Percentiles rank a stretch among this genome's conserved stretches.
These are phyloP conservation scores for Danio tinwini DNA, from an alignment of 2,797 vertebrate genomes.

Conservation along the genomic window DNA sequence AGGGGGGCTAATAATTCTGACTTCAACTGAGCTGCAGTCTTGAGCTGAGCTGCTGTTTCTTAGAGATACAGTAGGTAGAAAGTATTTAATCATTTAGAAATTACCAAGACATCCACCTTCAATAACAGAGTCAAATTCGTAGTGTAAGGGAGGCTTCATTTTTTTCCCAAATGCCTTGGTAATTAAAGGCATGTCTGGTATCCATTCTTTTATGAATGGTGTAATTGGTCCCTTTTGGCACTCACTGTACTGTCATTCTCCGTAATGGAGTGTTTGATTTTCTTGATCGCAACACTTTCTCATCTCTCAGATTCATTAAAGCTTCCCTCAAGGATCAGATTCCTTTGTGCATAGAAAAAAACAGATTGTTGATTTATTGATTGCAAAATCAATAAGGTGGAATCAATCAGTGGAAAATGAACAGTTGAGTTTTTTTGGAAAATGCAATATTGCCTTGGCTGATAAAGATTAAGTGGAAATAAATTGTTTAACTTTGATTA, in stretches of 20 bases:
- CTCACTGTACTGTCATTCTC: slow-evolving; percentile 30
- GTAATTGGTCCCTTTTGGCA: slow-evolving; percentile 41
- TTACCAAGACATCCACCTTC: neutral
- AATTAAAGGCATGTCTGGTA: slow-evolving; percentile 45
- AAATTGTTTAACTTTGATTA: slow-evolving; percentile 3
- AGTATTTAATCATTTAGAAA: neutral
- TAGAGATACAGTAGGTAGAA: slow-evolving; percentile 2
- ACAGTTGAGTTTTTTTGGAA: neutral
- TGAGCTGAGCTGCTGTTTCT: neutral
- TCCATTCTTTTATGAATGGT: slow-evolving; percentile 24
- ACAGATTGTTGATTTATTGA: slow-evolving; percentile 15
- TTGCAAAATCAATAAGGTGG: neutral
- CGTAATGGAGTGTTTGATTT: slow-evolving; percentile 45
- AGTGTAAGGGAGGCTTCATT: slow-evolving; percentile 33
- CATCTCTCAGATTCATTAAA: slow-evolving; percentile 23
- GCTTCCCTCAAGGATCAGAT: neutral
- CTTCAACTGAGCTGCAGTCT: no score
- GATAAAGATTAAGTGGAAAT: neutral
- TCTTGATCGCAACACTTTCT: slow-evolving; percentile 32
- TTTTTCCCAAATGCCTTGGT: slow-evolving; percentile 21
- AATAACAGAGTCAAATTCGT: neutral
- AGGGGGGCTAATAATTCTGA: no score
- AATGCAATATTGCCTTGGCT: neutral
- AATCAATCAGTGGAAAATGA: neutral
- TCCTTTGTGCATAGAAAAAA: neutral